phyloP scores from a whole-genome alignment of 1,140 invertebrate genomes.

The Lineus longissimus region DNA sequence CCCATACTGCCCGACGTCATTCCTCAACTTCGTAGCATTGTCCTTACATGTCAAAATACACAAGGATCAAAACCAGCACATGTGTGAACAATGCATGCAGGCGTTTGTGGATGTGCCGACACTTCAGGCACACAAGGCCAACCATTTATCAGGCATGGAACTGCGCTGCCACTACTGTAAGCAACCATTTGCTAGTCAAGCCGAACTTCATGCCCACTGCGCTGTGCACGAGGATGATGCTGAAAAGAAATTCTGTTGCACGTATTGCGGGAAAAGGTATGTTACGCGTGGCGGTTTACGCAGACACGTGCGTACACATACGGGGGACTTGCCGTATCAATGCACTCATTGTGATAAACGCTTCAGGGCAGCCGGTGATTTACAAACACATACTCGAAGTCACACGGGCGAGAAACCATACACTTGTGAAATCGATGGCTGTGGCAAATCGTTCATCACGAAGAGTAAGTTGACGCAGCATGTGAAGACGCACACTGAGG shows the following conservation, averaged over 20 bases:
- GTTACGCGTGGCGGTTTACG: neutral
- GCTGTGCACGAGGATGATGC: neutral
- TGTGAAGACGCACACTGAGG: neutral
- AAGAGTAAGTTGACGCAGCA: neutral
- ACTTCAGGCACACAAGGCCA: too few relatives aligned
- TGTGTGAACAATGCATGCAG: too few relatives aligned
- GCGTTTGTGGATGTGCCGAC: too few relatives aligned
- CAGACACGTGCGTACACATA: neutral
- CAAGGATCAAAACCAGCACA: too few relatives aligned
- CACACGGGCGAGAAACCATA: neutral
- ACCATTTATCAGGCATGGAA: too few relatives aligned
- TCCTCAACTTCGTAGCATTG: too few relatives aligned
- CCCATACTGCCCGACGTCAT: too few relatives aligned
- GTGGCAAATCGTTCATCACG: neutral
- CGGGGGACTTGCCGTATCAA: neutral
- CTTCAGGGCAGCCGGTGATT: neutral
- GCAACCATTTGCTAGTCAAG: neutral
- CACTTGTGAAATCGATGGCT: neutral
- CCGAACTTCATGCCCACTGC: neutral
- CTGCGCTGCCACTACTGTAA: too few relatives aligned
- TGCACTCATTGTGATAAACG: neutral
- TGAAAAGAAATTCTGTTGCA: neutral
- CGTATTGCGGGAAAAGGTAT: constrained; percentile 4
- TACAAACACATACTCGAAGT: neutral
- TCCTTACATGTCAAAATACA: too few relatives aligned